Base-by-base conservation (phyloP, 2,888 invertebrate genomes). In the Drosophila mettleri region DNA sequence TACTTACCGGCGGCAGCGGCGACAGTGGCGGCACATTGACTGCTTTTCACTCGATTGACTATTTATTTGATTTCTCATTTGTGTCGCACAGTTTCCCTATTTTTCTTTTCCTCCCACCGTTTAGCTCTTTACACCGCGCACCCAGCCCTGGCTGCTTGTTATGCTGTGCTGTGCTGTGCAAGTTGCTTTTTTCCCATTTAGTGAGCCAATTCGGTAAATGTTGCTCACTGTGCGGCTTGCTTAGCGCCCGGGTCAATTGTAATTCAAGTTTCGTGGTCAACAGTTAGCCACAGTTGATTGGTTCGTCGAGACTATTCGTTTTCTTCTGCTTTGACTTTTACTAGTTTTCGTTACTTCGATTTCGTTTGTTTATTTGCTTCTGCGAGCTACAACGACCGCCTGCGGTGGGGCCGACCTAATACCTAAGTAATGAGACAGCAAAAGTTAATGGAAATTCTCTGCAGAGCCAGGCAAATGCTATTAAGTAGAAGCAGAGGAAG, bases 1-100 rank as follows among this genome's bases (percentile, higher is more conserved):
- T 4, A 31, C 55, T 10, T 18, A 29, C 57, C 27, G 63, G 58
- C 65, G 63, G 52, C 62, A 64, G 63, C 73, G 71, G 79, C 27
- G 63, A 55, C 65, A 61, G 52, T 60, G 66, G 63, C 73, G 71
- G 79, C 89, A 76, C 69, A 72, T 82, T 70, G 70, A 86, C 86
- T 85, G 83, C 71, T 74, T 85, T 69, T 76, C 89, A 84, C 89
- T 85, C 89, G 89, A 89, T 85, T 85, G 89, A 69, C 77, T 88
- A 82, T 85, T 88, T 89, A 85, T 85, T 85, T 89, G 88, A 88
- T 88, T 85, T 89, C 84, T 83, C 89, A 89, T 85, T 88, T 89
- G 86, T 86, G 86, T 88, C 88, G 79, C 69, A 69, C 68, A 86
- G 68, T 67, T 75, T 71, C 83, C 84, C 7, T 48, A 29, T 31